phyloP scores from a whole-genome alignment of 1,140 invertebrate genomes.

The Papilio polyxenes region DNA sequence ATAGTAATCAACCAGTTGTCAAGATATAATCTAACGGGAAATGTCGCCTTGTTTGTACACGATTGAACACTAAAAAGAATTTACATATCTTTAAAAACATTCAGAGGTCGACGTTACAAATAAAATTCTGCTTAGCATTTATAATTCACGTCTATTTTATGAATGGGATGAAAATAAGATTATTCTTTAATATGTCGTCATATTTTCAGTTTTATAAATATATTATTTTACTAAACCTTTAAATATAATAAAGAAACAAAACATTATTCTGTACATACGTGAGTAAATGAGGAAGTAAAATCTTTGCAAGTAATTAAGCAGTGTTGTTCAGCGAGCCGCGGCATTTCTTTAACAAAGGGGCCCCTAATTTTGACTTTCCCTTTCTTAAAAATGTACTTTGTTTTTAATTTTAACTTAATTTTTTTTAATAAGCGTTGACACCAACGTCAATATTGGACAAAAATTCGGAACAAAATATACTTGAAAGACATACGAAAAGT shows the following conservation, averaged over 20 bases:
- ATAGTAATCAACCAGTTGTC: neutral
- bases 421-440: neutral
- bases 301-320: slow-evolving; percentile 14
- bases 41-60: neutral
- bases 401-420: neutral
- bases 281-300: neutral
- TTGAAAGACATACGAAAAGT: no score
- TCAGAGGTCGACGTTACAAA: neutral
- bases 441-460: neutral
- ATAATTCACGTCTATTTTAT: no score
- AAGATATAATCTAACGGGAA: neutral
- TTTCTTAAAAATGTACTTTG: neutral
- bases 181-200: no score
- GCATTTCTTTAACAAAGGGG: slow-evolving; percentile 11
- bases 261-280: neutral
- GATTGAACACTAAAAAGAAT: neutral
- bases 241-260: neutral
- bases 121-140: neutral
- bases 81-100: neutral
- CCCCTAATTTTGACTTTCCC: neutral
- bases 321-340: neutral
- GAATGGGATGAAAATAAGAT: no score
- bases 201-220: no score
- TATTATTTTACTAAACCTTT: no score
- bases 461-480: neutral